Evolutionary conservation across 2,888 invertebrate species (phyloP).

Genomic region (Andrena praecox): DNA sequence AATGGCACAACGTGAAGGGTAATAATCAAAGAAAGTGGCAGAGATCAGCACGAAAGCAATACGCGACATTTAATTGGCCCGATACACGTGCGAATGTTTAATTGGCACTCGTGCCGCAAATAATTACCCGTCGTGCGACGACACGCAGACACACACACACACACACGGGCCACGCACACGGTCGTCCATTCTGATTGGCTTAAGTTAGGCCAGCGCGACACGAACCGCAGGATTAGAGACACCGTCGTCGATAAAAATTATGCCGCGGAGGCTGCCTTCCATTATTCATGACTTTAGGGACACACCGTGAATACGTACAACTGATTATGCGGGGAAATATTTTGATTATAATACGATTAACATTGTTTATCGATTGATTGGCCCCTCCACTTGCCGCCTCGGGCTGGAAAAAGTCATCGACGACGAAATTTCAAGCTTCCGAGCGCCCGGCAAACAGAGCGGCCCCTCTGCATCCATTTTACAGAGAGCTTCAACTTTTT

Average conservation of each 20-base stretch:
- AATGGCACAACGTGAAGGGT: background rate
- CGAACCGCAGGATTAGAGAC: conserved; percentile 35
- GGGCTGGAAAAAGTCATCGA: background rate
- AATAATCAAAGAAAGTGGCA: background rate
- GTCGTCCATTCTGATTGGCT: conserved; percentile 47
- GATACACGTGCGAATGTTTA: conserved; percentile 66
- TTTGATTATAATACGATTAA: conserved; percentile 50
- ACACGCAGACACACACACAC: conserved; percentile 27
- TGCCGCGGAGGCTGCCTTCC: conserved; percentile 17
- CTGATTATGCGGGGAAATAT: conserved; percentile 50
- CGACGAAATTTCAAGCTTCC: conserved; percentile 29
- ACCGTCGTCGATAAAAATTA: conserved; percentile 60
- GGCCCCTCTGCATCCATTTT: background rate
- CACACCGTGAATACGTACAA: conserved; percentile 42
- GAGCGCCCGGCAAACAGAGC: conserved; percentile 13
- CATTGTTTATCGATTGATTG: conserved; percentile 51
- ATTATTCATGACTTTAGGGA: conserved; percentile 47
- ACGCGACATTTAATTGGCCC: background rate
- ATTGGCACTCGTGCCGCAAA: conserved; percentile 71
- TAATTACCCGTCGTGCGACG: conserved; percentile 57
- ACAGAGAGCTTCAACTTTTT: background rate
- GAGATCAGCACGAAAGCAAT: conserved; percentile 22
- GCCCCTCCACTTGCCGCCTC: background rate
- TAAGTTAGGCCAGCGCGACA: conserved; percentile 26
- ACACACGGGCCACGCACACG: conserved; percentile 18